Base-by-base conservation (phyloP, 2,888 invertebrate species). In the Gisinianus flammeolus region DNA sequence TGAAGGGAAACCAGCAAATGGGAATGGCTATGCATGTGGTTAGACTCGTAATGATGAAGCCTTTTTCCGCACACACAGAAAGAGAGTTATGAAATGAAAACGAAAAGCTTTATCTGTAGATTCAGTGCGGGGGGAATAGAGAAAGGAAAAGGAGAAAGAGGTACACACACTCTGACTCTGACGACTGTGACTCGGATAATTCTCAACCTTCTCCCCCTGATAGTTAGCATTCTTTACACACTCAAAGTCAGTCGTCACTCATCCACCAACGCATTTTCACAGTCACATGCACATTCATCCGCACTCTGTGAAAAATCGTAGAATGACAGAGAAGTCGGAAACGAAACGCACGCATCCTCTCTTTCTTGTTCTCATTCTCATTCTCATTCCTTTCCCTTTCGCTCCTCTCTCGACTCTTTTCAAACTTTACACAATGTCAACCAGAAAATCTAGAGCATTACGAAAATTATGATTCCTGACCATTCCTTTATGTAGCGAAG, bases 111-210 rank as follows among this genome's bases (percentile, higher is more conserved):
- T n/a, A n/a, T n/a, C n/a, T n/a, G n/a, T 22, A 22, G 19, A 58
- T 35, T 26, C 26, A 30, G 10, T 26, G 19, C 28, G 31, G 24
- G 26, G 22, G n/a, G n/a, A n/a, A n/a, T 33, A 28, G 12, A 6
- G 35, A 67, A n/a, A 6, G 44, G 44, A 6, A 44, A 44, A 6
- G 44, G 2, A 44, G 8, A 6, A 16, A 6, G 44, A 44, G 12
- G 2, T 74, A 74, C 71, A 72, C 79, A 71, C 64, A 69, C 72
- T 69, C 79, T 73, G 56, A 69, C 76, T 76, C 79, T 72, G 68
- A 73, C 76, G 66, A 71, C 35, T 71, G 76, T 76, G 70, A 71
- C 71, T 79, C 70, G 66, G 75, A 70, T 28, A 8, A 31, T 67
- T n/a, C 28, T 33, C 31, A 19, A 10, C 31, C 28, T 30, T 26